Evolutionary conservation across 2,113 vertebrate genomes (phyloP).

Genomic region (Tupaia tana): DNA sequence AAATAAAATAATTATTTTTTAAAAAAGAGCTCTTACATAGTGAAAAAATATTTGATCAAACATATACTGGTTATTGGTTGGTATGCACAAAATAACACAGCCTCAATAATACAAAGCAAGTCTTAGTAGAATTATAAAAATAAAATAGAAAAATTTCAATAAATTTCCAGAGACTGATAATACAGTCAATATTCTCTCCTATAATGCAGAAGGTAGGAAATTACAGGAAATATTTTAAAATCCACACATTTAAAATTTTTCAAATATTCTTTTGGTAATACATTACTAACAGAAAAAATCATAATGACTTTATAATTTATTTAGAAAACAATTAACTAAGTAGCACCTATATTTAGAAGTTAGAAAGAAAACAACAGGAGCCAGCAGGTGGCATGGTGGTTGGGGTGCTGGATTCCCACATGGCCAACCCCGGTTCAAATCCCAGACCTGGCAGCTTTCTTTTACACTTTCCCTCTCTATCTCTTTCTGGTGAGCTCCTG

Average conservation of each 20-base stretch:
- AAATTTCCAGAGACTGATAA: background rate
- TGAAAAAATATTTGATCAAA: background rate
- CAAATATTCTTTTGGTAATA: constrained; percentile 8
- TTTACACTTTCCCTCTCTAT: too few species aligned
- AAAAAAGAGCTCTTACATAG: background rate
- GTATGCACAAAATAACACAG: background rate
- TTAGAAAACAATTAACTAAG: constrained; percentile 23
- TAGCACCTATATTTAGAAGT: background rate
- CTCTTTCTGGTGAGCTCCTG: too few species aligned
- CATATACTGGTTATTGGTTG: background rate
- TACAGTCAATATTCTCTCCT: background rate
- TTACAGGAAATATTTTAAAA: constrained; percentile 28
- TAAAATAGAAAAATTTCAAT: background rate
- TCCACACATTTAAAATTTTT: background rate
- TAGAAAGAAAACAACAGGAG: background rate
- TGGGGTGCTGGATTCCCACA: too few species aligned
- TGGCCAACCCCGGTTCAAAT: too few species aligned
- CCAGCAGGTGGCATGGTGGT: too few species aligned
- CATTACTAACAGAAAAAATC: background rate
- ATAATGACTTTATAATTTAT: background rate
- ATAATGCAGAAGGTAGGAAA: background rate
- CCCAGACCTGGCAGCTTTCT: too few species aligned
- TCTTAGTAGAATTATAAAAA: constrained; percentile 12
- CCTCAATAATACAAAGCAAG: background rate
- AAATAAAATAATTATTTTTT: too few species aligned